Evolutionary conservation across 2,888 invertebrate species (phyloP).

Genomic region (Drosophila pullipes): DNA sequence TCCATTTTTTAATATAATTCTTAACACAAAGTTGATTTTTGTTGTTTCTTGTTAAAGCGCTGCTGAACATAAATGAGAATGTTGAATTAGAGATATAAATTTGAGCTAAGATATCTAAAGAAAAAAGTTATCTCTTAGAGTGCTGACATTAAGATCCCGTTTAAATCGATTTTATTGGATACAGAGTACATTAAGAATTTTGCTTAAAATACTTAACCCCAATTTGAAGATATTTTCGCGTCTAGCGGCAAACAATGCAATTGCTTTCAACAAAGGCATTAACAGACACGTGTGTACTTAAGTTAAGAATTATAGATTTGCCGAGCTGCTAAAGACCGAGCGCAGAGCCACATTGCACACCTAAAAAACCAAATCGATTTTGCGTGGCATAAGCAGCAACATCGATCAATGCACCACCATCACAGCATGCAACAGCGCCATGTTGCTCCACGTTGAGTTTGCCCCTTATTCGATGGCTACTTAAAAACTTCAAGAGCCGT

Average conservation of each 20-base stretch:
- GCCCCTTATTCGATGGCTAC: conserved; percentile 43
- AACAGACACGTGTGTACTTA: conserved; percentile 1
- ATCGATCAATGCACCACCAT: conserved; percentile 28
- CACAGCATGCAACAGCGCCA: conserved; percentile 1
- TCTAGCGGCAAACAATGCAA: neutral
- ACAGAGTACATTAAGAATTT: neutral
- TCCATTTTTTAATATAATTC: neutral
- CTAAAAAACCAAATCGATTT: conserved; percentile 3
- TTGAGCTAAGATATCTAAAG: neutral
- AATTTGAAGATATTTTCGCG: neutral
- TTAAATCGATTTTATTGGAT: neutral
- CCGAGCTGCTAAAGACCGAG: neutral
- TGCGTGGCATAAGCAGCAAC: neutral
- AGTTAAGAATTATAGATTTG: conserved; percentile 1
- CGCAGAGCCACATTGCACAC: neutral
- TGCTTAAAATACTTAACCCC: neutral
- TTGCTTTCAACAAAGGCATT: neutral
- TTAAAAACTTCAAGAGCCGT: conserved; percentile 75
- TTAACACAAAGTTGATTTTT: neutral
- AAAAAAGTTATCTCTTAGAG: neutral
- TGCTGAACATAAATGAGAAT: neutral
- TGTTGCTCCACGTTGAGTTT: neutral
- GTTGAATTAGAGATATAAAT: neutral
- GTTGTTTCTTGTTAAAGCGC: neutral
- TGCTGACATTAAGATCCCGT: too few species aligned